Evolutionary conservation across 2,797 vertebrate genomes (phyloP).

Genomic region (Phataginus tetradactyla): DNA sequence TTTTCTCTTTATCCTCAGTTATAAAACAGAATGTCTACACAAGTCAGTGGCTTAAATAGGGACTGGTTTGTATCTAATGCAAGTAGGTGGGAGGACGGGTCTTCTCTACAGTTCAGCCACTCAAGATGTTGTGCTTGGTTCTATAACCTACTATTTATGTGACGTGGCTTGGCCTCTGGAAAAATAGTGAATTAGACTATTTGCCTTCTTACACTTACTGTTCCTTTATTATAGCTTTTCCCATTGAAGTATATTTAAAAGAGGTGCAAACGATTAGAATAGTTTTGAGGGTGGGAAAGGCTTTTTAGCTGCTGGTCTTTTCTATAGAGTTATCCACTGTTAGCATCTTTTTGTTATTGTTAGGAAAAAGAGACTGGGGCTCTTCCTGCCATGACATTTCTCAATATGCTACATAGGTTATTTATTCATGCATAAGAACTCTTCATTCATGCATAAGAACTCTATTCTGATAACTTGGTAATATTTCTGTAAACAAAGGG

Average conservation of each 20-base stretch:
- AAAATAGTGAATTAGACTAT: not conserved
- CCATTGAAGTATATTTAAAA: not conserved
- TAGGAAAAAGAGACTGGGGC: not conserved
- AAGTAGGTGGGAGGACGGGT: not conserved
- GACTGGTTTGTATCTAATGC: not conserved
- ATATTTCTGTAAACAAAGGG: constrained; percentile 13
- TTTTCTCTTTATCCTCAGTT: not conserved
- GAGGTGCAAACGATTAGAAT: not conserved
- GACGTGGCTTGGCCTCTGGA: not conserved
- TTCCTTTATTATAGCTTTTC: not conserved
- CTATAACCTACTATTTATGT: not conserved
- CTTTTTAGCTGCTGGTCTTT: not conserved
- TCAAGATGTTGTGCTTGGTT: not conserved
- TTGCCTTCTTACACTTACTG: not conserved
- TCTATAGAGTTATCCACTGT: not conserved
- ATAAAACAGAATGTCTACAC: not conserved
- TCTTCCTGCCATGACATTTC: constrained; percentile 11
- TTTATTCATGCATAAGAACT: no score
- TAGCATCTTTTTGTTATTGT: not conserved
- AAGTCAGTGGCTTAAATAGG: not conserved
- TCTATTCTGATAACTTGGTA: not conserved
- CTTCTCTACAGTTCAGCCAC: not conserved
- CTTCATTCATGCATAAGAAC: not conserved
- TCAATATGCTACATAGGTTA: not conserved
- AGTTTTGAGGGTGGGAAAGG: not conserved